phyloP scores from a whole-genome alignment of 2,888 invertebrate genomes.

The Caenorhabditis drosophilae region DNA sequence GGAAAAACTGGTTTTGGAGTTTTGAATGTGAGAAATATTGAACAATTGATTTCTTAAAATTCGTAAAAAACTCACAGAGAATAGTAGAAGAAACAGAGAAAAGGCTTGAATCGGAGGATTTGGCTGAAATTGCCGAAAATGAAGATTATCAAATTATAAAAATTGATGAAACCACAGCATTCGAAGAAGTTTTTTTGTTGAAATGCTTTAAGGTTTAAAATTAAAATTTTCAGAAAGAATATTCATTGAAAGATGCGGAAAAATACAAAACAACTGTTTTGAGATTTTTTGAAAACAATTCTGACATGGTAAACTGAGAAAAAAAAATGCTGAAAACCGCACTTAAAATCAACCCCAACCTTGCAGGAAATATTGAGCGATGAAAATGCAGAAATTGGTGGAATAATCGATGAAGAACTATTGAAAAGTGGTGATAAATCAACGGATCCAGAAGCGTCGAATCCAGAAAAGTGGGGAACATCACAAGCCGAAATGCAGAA shows the following conservation, averaged over 20 bases:
- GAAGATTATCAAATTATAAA: conserved; percentile 32
- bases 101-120: conserved; percentile 49
- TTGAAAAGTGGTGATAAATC: not conserved
- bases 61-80: conserved; percentile 30
- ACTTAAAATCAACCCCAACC: not conserved
- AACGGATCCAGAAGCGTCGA: not conserved
- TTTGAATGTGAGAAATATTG: conserved; percentile 39
- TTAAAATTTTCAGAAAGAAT: conserved; percentile 15
- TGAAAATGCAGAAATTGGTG: conserved; percentile 6
- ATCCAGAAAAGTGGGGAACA: conserved; percentile 21
- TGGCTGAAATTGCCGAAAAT: conserved; percentile 23
- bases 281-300: conserved; percentile 35
- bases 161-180: conserved; percentile 14
- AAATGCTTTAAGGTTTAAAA: too few relatives aligned
- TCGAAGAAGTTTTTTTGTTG: conserved; percentile 5
- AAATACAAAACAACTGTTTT: conserved; percentile 28
- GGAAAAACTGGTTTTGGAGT: conserved; percentile 34
- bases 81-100: conserved; percentile 47
- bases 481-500: conserved; percentile 18
- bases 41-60: too few relatives aligned
- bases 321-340: not conserved
- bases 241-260: conserved; percentile 16
- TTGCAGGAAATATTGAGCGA: conserved; percentile 14
- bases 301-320: too few relatives aligned
- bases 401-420: conserved; percentile 6